Conservation (phyloP, 2,888 invertebrate genomes). For the Diogma glabrata region DNA sequence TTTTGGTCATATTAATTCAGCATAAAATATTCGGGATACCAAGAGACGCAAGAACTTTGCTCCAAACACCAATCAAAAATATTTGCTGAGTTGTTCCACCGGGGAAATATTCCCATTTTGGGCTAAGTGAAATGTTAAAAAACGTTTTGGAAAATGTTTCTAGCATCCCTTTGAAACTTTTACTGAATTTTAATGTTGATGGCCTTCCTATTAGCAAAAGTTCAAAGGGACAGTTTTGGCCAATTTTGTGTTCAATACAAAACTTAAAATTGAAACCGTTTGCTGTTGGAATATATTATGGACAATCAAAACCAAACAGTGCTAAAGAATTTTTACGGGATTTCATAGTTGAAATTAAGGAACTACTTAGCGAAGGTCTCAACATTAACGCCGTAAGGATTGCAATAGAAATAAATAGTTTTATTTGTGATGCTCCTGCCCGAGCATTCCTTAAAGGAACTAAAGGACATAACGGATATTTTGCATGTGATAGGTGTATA, state of each 20-base stretch:
- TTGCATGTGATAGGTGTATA: no score
- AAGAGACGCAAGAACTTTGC: background rate
- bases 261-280: background rate
- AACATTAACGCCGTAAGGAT: background rate
- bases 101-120: constrained; percentile 1
- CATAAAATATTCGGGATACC: background rate
- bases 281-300: background rate
- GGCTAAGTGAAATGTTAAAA: background rate
- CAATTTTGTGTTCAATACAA: background rate
- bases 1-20: background rate
- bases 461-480: no score
- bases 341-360: background rate
- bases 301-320: background rate
- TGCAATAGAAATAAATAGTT: background rate
- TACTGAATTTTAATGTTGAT: background rate
- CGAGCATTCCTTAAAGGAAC: no score
- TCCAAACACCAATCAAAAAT: background rate
- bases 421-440: constrained; percentile 1
- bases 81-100: background rate
- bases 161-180: background rate
- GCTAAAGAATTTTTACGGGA: background rate
- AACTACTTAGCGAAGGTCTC: background rate
- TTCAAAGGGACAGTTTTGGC: background rate
- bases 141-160: background rate
- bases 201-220: constrained; percentile 1